Evolutionary conservation across 2,888 invertebrate species (phyloP).

Genomic region (Diaperis boleti): DNA sequence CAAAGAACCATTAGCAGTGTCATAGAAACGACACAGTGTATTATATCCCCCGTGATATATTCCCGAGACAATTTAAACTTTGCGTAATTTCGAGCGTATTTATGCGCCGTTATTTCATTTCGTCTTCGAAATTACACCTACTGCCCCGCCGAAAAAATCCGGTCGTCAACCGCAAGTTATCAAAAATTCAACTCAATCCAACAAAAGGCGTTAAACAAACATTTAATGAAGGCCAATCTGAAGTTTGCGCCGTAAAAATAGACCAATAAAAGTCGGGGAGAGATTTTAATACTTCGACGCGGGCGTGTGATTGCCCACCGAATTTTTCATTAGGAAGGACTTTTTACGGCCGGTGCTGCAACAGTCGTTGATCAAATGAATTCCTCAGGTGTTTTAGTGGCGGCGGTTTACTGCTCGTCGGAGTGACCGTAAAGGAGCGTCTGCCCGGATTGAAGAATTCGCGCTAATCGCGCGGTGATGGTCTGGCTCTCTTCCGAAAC

Average conservation of each 20-base stretch:
- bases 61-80: slow-evolving; percentile 42
- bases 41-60: slow-evolving; percentile 42
- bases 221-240: slow-evolving; percentile 58
- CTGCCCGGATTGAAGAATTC: no score
- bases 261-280: slow-evolving; percentile 52
- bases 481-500: no score
- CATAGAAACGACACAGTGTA: slow-evolving; percentile 41
- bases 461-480: neutral
- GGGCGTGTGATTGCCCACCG: slow-evolving; percentile 54
- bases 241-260: slow-evolving; percentile 55
- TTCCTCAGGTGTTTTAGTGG: slow-evolving; percentile 56
- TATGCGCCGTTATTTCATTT: slow-evolving; percentile 39
- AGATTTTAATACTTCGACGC: slow-evolving; percentile 54
- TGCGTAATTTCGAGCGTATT: slow-evolving; percentile 39
- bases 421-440: no score
- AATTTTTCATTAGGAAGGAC: slow-evolving; percentile 59
- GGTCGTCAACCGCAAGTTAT: slow-evolving; percentile 51
- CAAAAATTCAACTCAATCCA: slow-evolving; percentile 61
- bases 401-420: slow-evolving; percentile 48
- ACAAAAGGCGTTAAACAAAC: slow-evolving; percentile 60
- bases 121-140: slow-evolving; percentile 17
- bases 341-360: slow-evolving; percentile 56
- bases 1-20: slow-evolving; percentile 45
- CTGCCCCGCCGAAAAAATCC: slow-evolving; percentile 10
- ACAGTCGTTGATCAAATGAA: slow-evolving; percentile 52